A percentile compares a stretch with the other conserved stretches of the same genome.
Evolutionary conservation across 2,797 vertebrate species (phyloP).

Genomic region (Vultur gryphus): DNA sequence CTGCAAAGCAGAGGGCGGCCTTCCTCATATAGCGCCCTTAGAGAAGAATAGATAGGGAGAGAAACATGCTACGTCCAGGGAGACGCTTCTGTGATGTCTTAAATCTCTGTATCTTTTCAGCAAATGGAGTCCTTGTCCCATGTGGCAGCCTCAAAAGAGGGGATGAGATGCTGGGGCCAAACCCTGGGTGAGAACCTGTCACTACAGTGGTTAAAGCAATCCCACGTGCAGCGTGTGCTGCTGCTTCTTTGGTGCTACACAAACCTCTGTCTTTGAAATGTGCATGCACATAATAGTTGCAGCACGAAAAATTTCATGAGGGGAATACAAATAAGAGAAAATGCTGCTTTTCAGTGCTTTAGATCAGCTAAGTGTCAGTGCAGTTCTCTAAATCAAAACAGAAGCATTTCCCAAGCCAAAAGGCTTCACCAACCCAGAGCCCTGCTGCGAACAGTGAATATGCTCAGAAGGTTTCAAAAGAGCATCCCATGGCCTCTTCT

Average conservation of each 20-base stretch:
- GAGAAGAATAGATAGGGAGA: not conserved
- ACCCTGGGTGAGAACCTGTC: not conserved
- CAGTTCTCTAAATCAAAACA: not conserved
- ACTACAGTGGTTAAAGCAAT: not conserved
- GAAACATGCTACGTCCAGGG: not conserved
- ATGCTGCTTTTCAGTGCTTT: not conserved
- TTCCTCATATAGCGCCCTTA: not conserved
- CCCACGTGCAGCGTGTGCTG: not conserved
- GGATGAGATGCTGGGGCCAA: not conserved
- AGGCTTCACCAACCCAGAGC: not conserved
- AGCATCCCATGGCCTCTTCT: not conserved
- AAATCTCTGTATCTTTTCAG: not conserved
- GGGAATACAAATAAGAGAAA: not conserved
- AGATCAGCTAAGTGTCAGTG: not conserved
- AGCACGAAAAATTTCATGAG: not conserved
- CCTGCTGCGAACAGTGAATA: not conserved
- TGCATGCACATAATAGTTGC: rapidly evolving
- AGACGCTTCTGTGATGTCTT: not conserved
- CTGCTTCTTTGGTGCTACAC: not conserved
- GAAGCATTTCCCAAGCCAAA: not conserved
- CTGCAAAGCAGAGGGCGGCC: not conserved
- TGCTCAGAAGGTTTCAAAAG: not conserved
- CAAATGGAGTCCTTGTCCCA: not conserved
- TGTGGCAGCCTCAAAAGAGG: not conserved
- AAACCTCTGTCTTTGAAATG: not conserved